These are phyloP conservation scores for Myoxocephalus aenaeus DNA, from an alignment of 2,797 vertebrate genomes.

Conservation along the genomic window DNA sequence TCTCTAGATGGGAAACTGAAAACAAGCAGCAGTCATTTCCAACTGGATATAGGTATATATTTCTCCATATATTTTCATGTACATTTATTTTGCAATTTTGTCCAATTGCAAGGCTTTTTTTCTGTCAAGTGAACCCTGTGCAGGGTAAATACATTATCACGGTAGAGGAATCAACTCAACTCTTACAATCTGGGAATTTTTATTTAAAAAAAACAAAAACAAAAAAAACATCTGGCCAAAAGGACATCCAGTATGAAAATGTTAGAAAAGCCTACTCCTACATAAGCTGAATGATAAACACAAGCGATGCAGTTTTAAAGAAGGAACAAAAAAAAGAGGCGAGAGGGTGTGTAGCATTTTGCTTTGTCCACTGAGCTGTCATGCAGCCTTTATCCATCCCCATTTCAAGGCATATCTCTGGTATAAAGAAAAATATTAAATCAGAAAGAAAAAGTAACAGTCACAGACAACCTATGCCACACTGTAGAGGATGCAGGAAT, in stretches of 20 bases:
- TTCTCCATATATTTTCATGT: conserved; percentile 60
- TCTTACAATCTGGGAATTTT: conserved; percentile 33
- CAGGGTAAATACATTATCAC: conserved; percentile 47
- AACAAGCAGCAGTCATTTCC: conserved; percentile 59
- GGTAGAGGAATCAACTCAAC: conserved; percentile 43
- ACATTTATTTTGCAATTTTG: conserved; percentile 49
- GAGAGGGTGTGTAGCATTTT: conserved; percentile 33
- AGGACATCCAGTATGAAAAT: conserved; percentile 50
- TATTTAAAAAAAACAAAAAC: conserved; percentile 6
- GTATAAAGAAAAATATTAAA: conserved; percentile 38
- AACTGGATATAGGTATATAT: conserved; percentile 53
- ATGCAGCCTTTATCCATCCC: conserved; percentile 45
- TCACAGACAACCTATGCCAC: conserved; percentile 28
- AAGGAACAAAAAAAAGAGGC: conserved; percentile 30
- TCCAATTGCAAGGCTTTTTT: conserved; percentile 54
- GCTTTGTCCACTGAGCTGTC: conserved; percentile 51
- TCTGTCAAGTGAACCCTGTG: conserved; percentile 41
- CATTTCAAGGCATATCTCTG: conserved; percentile 75
- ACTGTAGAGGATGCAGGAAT: conserved; percentile 31
- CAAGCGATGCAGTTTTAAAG: conserved; percentile 29
- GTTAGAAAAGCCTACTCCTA: conserved; percentile 57
- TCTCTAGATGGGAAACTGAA: conserved; percentile 53
- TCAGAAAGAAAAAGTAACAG: conserved; percentile 29
- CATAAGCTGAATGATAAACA: conserved; percentile 48
- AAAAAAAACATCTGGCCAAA: conserved; percentile 20